Evolutionary conservation across 1,140 invertebrate genomes (phyloP), one percentile per base, ranked within the genome.

Genomic region (Diuraphis noxia): DNA sequence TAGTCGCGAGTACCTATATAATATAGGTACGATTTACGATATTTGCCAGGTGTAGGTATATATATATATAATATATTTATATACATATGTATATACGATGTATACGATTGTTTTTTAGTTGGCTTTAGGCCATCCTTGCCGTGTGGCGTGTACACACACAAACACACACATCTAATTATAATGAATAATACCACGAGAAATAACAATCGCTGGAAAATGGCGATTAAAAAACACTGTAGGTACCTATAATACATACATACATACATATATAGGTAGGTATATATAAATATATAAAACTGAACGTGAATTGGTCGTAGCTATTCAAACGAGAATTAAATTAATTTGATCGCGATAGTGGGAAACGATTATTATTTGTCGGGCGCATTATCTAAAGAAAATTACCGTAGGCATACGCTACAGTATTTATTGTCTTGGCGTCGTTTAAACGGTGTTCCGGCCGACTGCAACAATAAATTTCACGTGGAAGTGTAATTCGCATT

Each of bases 91-190:
- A 49, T 21, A 21, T 49, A 49, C 46, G 46, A 49, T 49, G 46
- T 46, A 41, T 30, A 43, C 87, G 87, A 88, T 88, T 88, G 87
- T 77, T 90, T 89, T 89, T 21, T 19, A 79, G 19, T 90, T 90
- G 88, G 88, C 88, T 90, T 79, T 30, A 46, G 88, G 88, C 88
- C 88, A 90, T 90, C 36, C 88, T 30, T 21, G 46, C 25, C 87
- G 52, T 77, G 43, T 43, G 36, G n/a, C 52, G 30, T 25, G 30
- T 9, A 30, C 52, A 4, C 30, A 63, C 56, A 56, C 52, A 56
- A 25, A 9, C 46, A 38, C 30, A 38, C 38, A 52, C 63, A 90
- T 90, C 63, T 90, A 90, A 90, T 90, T 90, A 90, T 90, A 90
- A 90, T 77, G 56, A 90, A 90, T 72, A 72, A 90, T 79, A 77